Base-by-base conservation (phyloP, 2,113 vertebrate genomes). In the Carollia perspicillata region DNA sequence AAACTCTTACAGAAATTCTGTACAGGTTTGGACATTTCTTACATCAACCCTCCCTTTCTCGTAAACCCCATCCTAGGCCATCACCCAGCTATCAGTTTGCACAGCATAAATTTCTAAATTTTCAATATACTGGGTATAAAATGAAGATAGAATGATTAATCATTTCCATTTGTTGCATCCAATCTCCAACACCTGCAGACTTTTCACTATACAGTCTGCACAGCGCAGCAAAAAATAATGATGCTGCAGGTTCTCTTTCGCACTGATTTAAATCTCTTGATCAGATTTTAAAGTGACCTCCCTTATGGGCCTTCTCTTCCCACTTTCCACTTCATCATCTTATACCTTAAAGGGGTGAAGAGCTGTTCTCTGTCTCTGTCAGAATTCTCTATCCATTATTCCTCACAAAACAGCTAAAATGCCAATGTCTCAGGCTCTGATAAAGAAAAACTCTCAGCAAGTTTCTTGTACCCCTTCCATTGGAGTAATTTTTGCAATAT, bases 401-500 rank as follows among this genome's bases (percentile, higher is more conserved):
- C 66, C 65, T 85, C 71, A 71, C 33, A 65, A 37, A 60, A 42
- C 30, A 83, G 51, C 42, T 26, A 47, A 4, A 72, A 55, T 18
- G 6, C 28, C 47, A 44, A 20, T 74, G 51, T 95, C 87, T 63
- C 20, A 9, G 53, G 9, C 22, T 68, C 37, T 94, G 40, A 93
- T 33, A 72, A 86, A 83, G 51, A 84, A 92, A 84, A n/a, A 33
- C 7, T 28, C 30, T 92, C 30, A 33, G 49, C 5, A 47, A 51
- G 72, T 74, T 89, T 33, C 35, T 22, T 37, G 2, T 55, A 40
- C 17, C 28, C 26, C n/a, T 95, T 84, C 26, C 78, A 78, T 13
- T 49, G 28, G 51, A 79, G 20, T 68, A 75, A 90, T 26, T 95
- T 95, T 84, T 93, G 69, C 12, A 81, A 47, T 42, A 80, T 89